These are phyloP conservation scores for Asbolus verrucosus DNA, from an alignment of 1,140 invertebrate species.

Conservation along the genomic window DNA sequence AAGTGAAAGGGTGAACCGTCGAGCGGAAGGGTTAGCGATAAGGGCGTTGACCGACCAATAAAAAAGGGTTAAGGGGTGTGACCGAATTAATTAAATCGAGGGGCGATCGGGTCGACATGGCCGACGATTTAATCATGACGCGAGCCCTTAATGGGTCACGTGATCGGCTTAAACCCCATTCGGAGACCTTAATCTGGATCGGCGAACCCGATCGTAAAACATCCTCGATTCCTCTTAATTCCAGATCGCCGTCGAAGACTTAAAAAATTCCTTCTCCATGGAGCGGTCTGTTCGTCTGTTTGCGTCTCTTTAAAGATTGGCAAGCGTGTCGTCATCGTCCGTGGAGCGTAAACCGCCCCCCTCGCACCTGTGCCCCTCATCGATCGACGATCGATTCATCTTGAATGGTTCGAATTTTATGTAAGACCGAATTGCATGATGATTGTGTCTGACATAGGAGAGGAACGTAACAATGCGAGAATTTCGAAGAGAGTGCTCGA, in stretches of 20 bases:
- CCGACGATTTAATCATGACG: too few relatives aligned
- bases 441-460: conserved; percentile 34
- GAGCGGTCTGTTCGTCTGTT: conserved; percentile 13
- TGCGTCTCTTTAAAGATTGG: conserved; percentile 33
- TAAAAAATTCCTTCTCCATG: background rate
- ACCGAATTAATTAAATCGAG: conserved; percentile 39
- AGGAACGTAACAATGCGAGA: conserved; percentile 20
- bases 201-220: too few relatives aligned
- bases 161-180: too few relatives aligned
- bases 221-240: too few relatives aligned
- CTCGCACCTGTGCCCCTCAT: conserved; percentile 8
- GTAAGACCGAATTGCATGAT: conserved; percentile 34
- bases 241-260: too few relatives aligned
- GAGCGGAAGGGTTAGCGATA: conserved; percentile 20
- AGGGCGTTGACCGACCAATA: conserved; percentile 36
- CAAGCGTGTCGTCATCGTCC: conserved; percentile 21
- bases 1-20: conserved; percentile 27
- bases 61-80: conserved; percentile 24
- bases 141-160: too few relatives aligned
- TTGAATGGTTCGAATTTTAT: too few relatives aligned
- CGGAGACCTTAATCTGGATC: too few relatives aligned
- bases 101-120: conserved; percentile 1
- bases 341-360: conserved; percentile 7
- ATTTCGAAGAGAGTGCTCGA: conserved; percentile 19
- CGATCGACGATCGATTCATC: conserved; percentile 30